A percentile compares a stretch with the other conserved stretches of the same genome.
Evolutionary conservation across 2,888 invertebrate genomes (phyloP).

Genomic region (Theodoxus fluviatilis): DNA sequence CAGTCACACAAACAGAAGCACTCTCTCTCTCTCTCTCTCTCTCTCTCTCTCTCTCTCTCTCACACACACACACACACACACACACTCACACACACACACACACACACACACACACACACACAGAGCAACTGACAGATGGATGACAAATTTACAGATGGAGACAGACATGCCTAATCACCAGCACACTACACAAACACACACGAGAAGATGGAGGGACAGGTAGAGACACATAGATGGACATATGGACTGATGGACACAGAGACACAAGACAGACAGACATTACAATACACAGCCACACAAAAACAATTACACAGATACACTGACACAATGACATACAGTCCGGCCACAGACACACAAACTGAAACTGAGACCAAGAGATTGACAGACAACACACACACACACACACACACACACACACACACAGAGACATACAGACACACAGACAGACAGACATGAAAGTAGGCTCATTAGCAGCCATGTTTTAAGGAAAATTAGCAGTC

Average conservation of each 20-base stretch:
- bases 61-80: no score
- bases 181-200: background rate
- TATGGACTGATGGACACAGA: conserved; percentile 1
- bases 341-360: background rate
- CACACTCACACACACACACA: no score
- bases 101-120: no score
- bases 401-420: conserved; percentile 6
- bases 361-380: background rate
- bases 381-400: background rate
- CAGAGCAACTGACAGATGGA: background rate
- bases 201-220: background rate
- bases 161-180: background rate
- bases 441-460: no score
- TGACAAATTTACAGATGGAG: background rate
- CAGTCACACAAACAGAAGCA: no score
- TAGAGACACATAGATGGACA: conserved; percentile 8
- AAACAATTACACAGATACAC: no score
- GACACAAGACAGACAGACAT: conserved; percentile 12
- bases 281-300: background rate
- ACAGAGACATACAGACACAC: conserved; percentile 8
- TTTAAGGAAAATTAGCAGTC: no score
- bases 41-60: no score
- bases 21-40: no score
- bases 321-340: background rate
- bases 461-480: no score